Evolutionary conservation across 1,140 invertebrate genomes (phyloP).

Genomic region (Drepana arcuata): DNA sequence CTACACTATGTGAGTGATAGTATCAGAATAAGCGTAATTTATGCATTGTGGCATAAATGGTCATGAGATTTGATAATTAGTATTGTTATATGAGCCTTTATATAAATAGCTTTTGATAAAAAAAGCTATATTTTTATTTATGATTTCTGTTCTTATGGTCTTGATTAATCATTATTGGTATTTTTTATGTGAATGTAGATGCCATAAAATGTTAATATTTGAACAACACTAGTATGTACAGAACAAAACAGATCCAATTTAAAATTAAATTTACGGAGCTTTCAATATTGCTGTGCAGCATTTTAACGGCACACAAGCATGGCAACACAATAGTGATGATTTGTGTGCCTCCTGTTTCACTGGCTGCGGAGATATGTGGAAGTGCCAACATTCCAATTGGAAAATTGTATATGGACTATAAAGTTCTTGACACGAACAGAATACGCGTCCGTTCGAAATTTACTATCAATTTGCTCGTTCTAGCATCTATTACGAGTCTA

Average conservation of each 20-base stretch:
- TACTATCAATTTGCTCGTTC: constrained; percentile 1
- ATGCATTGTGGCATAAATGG: no score
- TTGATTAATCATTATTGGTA: not conserved
- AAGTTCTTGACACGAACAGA: constrained; percentile 11
- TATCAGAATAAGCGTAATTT: no score
- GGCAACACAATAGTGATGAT: constrained; percentile 16
- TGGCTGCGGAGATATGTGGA: constrained; percentile 11
- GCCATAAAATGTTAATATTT: no score
- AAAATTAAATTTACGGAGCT: constrained; percentile 1
- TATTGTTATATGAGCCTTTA: no score
- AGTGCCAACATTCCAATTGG: constrained; percentile 21
- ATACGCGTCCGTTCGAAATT: constrained; percentile 1
- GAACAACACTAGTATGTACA: no score
- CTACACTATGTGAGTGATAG: no score
- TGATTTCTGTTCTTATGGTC: not conserved
- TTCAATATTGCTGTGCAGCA: constrained; percentile 8
- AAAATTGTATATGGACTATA: constrained; percentile 24
- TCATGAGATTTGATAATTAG: no score
- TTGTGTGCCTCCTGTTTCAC: constrained; percentile 12
- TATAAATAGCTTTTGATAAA: no score
- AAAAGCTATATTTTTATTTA: not conserved
- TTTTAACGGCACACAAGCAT: constrained; percentile 16
- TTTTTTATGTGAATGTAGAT: no score
- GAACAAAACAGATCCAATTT: no score
- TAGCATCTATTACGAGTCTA: constrained; percentile 1